Percentiles rank a stretch among this genome's conserved stretches.
Conservation (phyloP, 2,888 invertebrate genomes). For the Rhabditoides inermis region DNA sequence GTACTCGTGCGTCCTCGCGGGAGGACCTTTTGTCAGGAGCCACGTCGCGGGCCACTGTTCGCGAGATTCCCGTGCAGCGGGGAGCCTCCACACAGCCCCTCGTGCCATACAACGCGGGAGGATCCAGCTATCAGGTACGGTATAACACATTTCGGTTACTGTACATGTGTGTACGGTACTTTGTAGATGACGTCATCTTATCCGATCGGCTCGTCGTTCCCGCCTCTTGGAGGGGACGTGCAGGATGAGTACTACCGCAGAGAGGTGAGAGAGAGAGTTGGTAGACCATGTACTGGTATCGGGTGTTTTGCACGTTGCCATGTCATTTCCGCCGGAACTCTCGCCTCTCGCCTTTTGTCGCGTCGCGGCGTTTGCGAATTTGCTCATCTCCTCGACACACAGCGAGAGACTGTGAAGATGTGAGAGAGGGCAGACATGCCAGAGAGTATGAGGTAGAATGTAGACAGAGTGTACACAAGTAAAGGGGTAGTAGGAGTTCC, state of each 20-base stretch:
- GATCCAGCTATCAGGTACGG: constrained; percentile 1
- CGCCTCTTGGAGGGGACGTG: constrained; percentile 7
- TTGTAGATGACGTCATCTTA: background rate
- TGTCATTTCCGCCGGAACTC: background rate
- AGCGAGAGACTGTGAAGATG: too few species aligned
- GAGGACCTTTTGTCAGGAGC: too few species aligned
- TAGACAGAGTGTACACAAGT: too few species aligned
- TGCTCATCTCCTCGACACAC: too few species aligned
- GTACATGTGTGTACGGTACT: too few species aligned
- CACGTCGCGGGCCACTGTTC: constrained; percentile 40
- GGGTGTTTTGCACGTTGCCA: background rate
- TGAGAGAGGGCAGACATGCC: too few species aligned
- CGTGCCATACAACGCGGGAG: constrained; percentile 29
- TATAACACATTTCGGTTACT: background rate
- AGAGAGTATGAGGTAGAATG: too few species aligned
- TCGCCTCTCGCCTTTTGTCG: background rate
- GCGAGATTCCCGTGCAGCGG: constrained; percentile 49
- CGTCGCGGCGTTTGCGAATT: too few species aligned
- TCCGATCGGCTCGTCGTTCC: background rate
- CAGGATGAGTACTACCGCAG: constrained; percentile 49
- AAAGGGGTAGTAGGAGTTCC: too few species aligned
- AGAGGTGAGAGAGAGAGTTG: constrained; percentile 17
- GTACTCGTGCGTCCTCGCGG: too few species aligned
- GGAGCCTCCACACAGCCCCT: constrained; percentile 33
- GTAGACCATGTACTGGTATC: background rate